Evolutionary conservation across 2,797 vertebrate species (phyloP).

Genomic region (Neosalanx taihuensis): DNA sequence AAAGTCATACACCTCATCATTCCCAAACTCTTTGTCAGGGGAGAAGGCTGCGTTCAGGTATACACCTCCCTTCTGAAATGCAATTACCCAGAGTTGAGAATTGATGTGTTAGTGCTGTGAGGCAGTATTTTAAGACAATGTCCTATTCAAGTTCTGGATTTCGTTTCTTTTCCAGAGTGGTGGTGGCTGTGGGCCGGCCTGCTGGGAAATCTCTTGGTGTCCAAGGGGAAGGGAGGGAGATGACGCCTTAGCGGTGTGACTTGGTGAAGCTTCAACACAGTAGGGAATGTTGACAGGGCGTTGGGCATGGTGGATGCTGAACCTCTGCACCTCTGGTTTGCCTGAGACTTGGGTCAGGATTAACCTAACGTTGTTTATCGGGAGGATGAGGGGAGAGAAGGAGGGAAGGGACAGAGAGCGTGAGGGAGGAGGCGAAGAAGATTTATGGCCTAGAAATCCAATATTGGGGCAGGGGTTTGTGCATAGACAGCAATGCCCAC

Average conservation of each 20-base stretch:
- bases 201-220: not conserved
- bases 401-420: not conserved
- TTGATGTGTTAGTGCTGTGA: constrained; percentile 8
- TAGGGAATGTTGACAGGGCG: constrained; percentile 20
- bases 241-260: constrained; percentile 10
- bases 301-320: constrained; percentile 5
- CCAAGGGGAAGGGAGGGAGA: constrained; percentile 3
- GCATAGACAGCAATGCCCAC: constrained; percentile 17
- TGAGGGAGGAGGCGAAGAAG: constrained; percentile 2
- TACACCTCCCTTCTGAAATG: not conserved
- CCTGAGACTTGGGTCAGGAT: constrained; percentile 12
- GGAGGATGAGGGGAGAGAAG: constrained; percentile 6
- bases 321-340: not conserved
- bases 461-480: not conserved
- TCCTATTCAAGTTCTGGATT: constrained; percentile 9
- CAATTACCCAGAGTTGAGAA: constrained; percentile 12
- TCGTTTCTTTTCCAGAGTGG: constrained; percentile 8
- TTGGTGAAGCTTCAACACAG: constrained; percentile 21
- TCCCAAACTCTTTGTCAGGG: not conserved
- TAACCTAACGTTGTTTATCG: constrained; percentile 19
- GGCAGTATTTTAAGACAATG: constrained; percentile 8
- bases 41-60: not conserved
- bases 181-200: constrained; percentile 9
- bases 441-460: constrained; percentile 35
- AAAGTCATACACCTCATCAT: constrained; percentile 7